A percentile compares a stretch with the other conserved stretches of the same genome.
Conservation (phyloP, 2,888 invertebrate genomes). For the Branchinecta sandiegonensis region DNA sequence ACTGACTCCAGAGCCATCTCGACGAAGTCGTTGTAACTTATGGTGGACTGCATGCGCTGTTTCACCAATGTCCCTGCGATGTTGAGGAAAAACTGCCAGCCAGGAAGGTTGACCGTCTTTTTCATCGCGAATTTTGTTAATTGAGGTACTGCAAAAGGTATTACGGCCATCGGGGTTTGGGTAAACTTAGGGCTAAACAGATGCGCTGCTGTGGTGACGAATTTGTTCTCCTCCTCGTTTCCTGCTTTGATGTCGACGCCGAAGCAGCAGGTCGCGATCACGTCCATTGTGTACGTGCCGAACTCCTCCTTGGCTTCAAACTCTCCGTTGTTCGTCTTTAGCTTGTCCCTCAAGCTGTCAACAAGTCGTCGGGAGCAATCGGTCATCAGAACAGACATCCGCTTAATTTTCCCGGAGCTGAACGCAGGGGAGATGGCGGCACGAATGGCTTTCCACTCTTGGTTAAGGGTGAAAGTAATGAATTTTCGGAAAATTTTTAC, state of each 20-base stretch:
- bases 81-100: conserved; percentile 18
- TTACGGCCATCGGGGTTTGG: not conserved
- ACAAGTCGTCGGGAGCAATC: not conserved
- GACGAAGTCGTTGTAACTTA: conserved; percentile 20
- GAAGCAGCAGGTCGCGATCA: not conserved
- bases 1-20: conserved; percentile 20
- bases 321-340: not conserved
- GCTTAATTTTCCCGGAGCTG: conserved; percentile 23
- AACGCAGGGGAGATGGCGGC: conserved; percentile 22
- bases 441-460: conserved; percentile 22
- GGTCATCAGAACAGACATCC: conserved; percentile 10
- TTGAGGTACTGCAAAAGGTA: not conserved
- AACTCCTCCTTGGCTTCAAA: conserved; percentile 1
- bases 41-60: conserved; percentile 13
- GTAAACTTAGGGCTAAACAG: not conserved
- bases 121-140: not conserved
- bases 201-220: not conserved
- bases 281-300: not conserved
- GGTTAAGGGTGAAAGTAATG: conserved; percentile 10
- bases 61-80: conserved; percentile 10
- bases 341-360: not conserved
- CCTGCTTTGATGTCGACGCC: not conserved
- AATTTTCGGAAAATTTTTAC: conserved; percentile 21
- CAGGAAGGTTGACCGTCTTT: not conserved
- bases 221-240: not conserved